Evolutionary conservation across 2,113 vertebrate genomes (phyloP).

Genomic region (Amphiprion percula): DNA sequence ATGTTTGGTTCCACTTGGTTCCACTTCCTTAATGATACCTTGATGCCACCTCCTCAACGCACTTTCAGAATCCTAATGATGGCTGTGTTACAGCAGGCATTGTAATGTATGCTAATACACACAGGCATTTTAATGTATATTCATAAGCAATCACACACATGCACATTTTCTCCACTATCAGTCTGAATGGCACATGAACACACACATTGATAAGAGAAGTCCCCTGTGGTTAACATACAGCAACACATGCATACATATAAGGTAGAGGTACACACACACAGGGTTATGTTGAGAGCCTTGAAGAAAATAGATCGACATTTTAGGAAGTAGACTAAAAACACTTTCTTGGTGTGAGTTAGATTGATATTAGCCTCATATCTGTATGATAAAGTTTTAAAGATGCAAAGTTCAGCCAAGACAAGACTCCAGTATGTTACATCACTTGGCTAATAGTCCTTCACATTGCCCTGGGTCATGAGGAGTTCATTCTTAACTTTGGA

Average conservation of each 20-base stretch:
- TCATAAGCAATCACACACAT: not conserved
- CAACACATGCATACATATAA: constrained; percentile 19
- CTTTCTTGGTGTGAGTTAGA: not conserved
- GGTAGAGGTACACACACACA: not conserved
- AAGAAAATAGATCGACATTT: not conserved
- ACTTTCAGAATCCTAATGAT: constrained; percentile 32
- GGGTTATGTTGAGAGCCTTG: not conserved
- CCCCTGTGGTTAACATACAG: constrained; percentile 3
- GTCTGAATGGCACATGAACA: not conserved
- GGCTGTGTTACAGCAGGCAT: not conserved
- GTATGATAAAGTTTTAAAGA: not conserved
- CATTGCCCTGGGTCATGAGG: not conserved
- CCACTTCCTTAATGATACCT: constrained; percentile 39
- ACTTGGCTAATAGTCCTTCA: not conserved
- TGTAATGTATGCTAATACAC: constrained; percentile 8
- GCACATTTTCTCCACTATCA: constrained; percentile 11
- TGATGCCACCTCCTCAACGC: constrained; percentile 31
- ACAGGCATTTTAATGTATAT: not conserved
- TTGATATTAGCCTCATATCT: not conserved
- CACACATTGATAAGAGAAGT: constrained; percentile 4
- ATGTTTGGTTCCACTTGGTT: constrained; percentile 53
- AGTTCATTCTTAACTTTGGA: not conserved
- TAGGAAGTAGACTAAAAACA: not conserved
- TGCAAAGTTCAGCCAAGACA: not conserved
- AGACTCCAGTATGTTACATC: not conserved